Evolutionary conservation across 2,888 invertebrate species (phyloP), one percentile per base, ranked within the genome.

Genomic region (Drosophila picticornis): DNA sequence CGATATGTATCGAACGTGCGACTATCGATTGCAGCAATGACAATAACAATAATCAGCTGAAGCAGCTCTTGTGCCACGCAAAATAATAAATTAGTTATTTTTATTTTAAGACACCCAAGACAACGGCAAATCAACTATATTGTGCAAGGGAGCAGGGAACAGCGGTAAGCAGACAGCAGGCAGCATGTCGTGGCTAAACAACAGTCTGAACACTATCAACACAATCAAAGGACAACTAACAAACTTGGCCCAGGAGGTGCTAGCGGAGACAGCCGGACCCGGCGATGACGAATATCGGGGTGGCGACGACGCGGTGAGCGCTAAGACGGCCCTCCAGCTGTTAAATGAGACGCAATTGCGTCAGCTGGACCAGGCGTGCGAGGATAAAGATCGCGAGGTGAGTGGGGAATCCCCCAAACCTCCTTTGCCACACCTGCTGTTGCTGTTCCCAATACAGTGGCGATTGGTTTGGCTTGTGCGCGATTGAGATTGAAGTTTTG

Each of bases 191-290:
- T 96, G 96, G 96, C 94, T 96, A 72, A 96, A 96, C 92, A 93
- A 86, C 77, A 92, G 93, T 77, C 80, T 93, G 9, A 93, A 86
- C 80, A 95, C 94, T 93, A 94, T 98, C 7, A 93, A 86, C 81
- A 95, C 94, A 93, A 94, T 98, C 80, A 98, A 97, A 93, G 98
- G 97, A 82, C 98, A 98, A 94, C 95, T 98, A 90, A 95, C 96
- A 40, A 98, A 95, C 94, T 96, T 98, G 90, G 98, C 98, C 70
- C 97, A 96, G 92, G 98, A 97, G 94, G 97, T 98, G 85, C 94
- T 98, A 91, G 96, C 96, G 79, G 98, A 98, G 94, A 88, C 95
- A 95, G 89, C 95, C 94, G 91, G 94, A 94, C 88, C 92, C 77
- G 88, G 91, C 72, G 81, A 91, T 77, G 84, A 77, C 31, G 89